Conservation (phyloP, 2,888 invertebrate species). For the Mimas tiliae region DNA sequence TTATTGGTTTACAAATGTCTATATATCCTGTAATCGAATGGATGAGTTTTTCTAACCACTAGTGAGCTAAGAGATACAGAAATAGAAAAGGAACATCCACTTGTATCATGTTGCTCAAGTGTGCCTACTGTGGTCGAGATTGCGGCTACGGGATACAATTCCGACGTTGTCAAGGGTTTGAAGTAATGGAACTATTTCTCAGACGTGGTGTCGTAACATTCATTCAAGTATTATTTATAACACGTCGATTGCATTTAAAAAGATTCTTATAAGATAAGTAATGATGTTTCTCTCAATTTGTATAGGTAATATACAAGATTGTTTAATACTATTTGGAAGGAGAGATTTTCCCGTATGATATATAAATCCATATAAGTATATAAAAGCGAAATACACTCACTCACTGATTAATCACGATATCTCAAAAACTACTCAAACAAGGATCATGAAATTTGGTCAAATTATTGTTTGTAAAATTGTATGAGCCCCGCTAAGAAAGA, state of each 20-base stretch:
- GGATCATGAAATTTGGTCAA: no score
- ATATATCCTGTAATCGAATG: not conserved
- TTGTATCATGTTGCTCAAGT: constrained; percentile 49
- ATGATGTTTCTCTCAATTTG: not conserved
- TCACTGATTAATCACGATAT: no score
- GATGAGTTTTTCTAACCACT: constrained; percentile 16
- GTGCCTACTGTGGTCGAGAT: constrained; percentile 41
- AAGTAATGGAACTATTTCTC: constrained; percentile 19
- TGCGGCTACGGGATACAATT: constrained; percentile 41
- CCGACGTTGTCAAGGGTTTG: constrained; percentile 30
- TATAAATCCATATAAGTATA: no score
- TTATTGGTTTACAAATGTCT: not conserved
- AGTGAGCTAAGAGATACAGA: constrained; percentile 42
- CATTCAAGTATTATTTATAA: not conserved
- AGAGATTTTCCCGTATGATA: no score
- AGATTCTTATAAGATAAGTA: no score
- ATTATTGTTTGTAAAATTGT: no score
- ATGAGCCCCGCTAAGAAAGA: no score
- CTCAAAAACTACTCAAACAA: no score
- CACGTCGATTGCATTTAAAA: no score
- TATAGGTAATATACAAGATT: no score
- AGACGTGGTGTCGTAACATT: not conserved
- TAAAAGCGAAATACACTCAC: no score
- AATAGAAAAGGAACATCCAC: constrained; percentile 47
- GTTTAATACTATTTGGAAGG: no score